Percentiles rank a stretch among this genome's conserved stretches.
phyloP scores from a whole-genome alignment of 2,113 vertebrate genomes.

The Embiotoca jacksoni region DNA sequence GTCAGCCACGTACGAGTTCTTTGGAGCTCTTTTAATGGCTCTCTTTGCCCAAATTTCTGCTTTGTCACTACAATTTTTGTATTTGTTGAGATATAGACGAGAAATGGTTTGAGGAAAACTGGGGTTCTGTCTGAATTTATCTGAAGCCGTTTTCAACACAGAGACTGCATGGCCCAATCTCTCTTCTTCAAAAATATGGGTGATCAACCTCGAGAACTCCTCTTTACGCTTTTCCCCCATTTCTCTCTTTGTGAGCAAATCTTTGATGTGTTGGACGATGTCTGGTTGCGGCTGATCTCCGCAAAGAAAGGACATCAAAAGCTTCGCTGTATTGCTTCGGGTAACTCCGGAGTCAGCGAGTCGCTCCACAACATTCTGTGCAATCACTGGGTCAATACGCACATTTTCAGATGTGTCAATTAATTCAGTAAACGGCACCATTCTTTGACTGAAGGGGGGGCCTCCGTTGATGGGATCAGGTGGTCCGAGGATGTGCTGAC shows the following conservation, averaged over 20 bases:
- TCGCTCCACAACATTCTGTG: background rate
- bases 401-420: background rate
- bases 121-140: background rate
- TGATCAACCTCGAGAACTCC: conserved; percentile 62
- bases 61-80: fast-evolving
- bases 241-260: conserved; percentile 63
- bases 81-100: conserved; percentile 57
- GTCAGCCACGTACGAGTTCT: conserved; percentile 66
- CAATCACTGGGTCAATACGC: conserved; percentile 6
- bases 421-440: conserved; percentile 41
- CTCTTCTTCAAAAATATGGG: background rate
- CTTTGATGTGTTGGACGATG: conserved; percentile 13
- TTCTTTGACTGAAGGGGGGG: conserved; percentile 34
- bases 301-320: background rate
- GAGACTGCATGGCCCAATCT: fast-evolving
- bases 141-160: conserved; percentile 32
- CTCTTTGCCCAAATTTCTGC: conserved; percentile 53
- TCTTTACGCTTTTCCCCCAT: fast-evolving
- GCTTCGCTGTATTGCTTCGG: conserved; percentile 24
- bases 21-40: conserved; percentile 40
- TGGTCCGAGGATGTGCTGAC: conserved; percentile 58
- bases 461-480: conserved; percentile 50
- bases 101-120: conserved; percentile 61
- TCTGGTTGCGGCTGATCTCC: background rate
- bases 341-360: background rate